A percentile compares a stretch with the other conserved stretches of the same genome.
phyloP scores from a whole-genome alignment of 2,888 invertebrate genomes.

The Polymixis flavicincta region DNA sequence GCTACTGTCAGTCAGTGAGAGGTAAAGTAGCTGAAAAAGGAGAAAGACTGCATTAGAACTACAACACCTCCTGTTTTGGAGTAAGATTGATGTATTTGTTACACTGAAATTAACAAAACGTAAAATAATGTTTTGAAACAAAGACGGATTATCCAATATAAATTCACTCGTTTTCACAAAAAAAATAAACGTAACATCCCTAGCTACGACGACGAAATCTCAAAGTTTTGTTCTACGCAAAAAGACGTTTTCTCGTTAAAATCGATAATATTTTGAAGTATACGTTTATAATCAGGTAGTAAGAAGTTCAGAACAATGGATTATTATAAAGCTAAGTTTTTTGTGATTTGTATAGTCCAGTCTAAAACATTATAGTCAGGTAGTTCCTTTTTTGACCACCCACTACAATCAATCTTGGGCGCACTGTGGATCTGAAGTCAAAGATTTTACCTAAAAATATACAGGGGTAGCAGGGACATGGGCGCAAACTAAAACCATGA shows the following conservation, averaged over 20 bases:
- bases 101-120: neutral
- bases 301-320: neutral
- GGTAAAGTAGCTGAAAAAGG: neutral
- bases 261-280: neutral
- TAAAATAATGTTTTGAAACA: neutral
- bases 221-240: constrained; percentile 26
- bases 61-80: neutral
- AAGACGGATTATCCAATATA: neutral
- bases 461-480: too few relatives aligned
- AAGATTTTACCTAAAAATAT: neutral
- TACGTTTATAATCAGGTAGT: neutral
- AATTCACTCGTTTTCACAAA: fast-evolving
- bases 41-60: neutral
- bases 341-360: neutral
- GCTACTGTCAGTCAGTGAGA: neutral
- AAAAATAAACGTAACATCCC: neutral
- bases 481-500: too few relatives aligned
- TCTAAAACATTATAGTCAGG: neutral
- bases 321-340: neutral
- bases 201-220: neutral
- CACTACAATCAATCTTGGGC: neutral
- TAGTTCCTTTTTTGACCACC: constrained; percentile 16
- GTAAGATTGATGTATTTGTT: neutral
- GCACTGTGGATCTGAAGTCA: neutral
- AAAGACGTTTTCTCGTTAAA: neutral